phyloP scores from a whole-genome alignment of 2,888 invertebrate species.

The Pterostichus niger region DNA sequence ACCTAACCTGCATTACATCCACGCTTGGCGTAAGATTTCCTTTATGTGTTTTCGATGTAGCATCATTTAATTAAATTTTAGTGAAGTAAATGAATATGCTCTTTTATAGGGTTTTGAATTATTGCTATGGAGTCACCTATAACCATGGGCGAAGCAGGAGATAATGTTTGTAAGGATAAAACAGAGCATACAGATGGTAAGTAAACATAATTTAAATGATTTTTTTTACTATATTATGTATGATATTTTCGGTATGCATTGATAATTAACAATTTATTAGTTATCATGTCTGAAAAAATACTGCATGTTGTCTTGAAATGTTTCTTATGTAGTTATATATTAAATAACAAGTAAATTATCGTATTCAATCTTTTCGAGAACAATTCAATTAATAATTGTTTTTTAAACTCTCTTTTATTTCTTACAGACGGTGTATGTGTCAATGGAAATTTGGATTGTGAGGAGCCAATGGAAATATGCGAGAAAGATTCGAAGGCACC shows the following conservation, averaged over 20 bases:
- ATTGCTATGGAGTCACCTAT: constrained; percentile 68
- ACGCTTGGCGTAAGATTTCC: constrained; percentile 40
- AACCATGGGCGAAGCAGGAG: constrained; percentile 68
- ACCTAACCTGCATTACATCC: constrained; percentile 56
- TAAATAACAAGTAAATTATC: neutral
- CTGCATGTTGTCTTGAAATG: neutral
- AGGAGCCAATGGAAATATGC: constrained; percentile 61
- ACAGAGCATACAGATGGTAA: constrained; percentile 63
- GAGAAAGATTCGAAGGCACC: constrained; percentile 66
- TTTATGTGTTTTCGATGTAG: constrained; percentile 23
- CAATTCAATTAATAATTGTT: neutral
- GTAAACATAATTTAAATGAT: constrained; percentile 23
- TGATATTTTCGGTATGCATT: neutral
- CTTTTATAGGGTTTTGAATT: constrained; percentile 54
- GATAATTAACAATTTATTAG: neutral
- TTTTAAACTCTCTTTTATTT: constrained; percentile 36
- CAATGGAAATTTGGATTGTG: constrained; percentile 59
- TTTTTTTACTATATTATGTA: constrained; percentile 16
- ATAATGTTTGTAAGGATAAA: constrained; percentile 66
- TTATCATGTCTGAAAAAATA: neutral
- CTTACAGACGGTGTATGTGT: constrained; percentile 60
- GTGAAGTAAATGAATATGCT: constrained; percentile 32
- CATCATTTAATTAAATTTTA: constrained; percentile 17
- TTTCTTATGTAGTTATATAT: neutral
- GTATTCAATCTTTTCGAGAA: constrained; percentile 3